A percentile compares a stretch with the other conserved stretches of the same genome.
These are phyloP conservation scores for Montipora capricornis DNA, from an alignment of 64 coral and sea anemone species.

Conservation along the genomic window DNA sequence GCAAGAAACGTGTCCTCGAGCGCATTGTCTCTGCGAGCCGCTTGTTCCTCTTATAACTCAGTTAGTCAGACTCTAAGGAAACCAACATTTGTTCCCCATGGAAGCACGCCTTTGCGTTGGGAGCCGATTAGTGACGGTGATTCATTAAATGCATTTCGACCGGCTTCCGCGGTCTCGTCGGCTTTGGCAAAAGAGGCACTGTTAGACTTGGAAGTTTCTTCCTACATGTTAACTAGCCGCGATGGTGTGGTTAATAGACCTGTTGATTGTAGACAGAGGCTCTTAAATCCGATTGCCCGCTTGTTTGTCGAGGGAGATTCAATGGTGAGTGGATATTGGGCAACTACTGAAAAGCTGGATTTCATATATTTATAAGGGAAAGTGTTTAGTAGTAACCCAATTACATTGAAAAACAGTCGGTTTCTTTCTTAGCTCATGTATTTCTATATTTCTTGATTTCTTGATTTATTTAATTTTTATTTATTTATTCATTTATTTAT, in stretches of 20 bases:
- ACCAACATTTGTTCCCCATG: not conserved
- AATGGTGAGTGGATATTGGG: not conserved
- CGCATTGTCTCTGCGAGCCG: slow-evolving; percentile 11
- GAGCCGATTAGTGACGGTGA: not conserved
- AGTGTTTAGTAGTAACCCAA: no score
- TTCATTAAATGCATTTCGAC: not conserved
- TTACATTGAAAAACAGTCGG: no score
- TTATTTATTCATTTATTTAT: no score
- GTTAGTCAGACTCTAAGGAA: not conserved
- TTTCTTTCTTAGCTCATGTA: no score
- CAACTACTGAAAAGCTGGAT: no score
- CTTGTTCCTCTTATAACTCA: not conserved
- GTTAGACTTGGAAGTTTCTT: slow-evolving; percentile 15
- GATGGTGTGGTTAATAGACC: not conserved
- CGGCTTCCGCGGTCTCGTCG: not conserved
- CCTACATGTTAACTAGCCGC: not conserved
- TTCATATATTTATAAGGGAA: no score
- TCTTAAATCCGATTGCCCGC: slow-evolving; percentile 10
- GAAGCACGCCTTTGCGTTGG: not conserved
- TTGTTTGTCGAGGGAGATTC: slow-evolving; percentile 34
- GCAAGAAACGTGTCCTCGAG: not conserved
- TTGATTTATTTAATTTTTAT: no score
- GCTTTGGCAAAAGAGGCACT: slow-evolving; percentile 9
- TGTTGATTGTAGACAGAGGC: not conserved
- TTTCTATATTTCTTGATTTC: no score